Base-by-base conservation (phyloP, 1,140 invertebrate species). In the Bombus affinis region DNA sequence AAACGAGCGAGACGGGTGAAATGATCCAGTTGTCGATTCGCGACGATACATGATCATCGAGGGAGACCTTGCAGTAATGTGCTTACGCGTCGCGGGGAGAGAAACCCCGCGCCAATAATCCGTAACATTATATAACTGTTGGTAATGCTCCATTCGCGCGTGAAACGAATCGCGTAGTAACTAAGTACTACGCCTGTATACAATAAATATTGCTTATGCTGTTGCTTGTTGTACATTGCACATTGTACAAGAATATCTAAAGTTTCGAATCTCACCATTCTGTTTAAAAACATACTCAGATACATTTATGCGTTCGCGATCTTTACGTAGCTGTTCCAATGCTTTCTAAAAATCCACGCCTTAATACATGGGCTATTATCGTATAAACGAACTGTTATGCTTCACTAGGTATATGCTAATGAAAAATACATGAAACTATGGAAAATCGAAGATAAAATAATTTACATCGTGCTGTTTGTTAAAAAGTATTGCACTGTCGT, bases 61-160 rank as follows among this genome's bases (percentile, higher is more conserved):
- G 68, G 76, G 68, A 87, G 88, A 92, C 86, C 87, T 89, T 89
- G 89, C 53, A 25, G 42, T 70, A 83, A 85, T 71, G 42, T 72
- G 81, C 72, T 88, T 88, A 89, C 59, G 57, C 39, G 78, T 65
- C 22, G 62, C 15, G 77, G 81, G 74, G 81, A 83, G 86, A 88
- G 90, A 92, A 90, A 91, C 88, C 87, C 86, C 72, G 81, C 82
- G 85, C 70, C 71, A 87, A 85, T 91, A 88, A 87, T 88, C 79
- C 28, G n/a, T 28, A 32, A 71, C 57, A 70, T 90, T 90, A 89
- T 73, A 44, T 85, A 90, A 90, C 74, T 53, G 68, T 47, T 57
- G 72, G 44, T 74, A 75, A 70, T 57, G 65, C 37, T 78, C 15
- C 18, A 32, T 59, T 82, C 22, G 39, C 32, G 65, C 65, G n/a